Percentiles rank a stretch among this genome's conserved stretches.
Conservation (phyloP, 2,113 vertebrate species). For the Hassar affinis region DNA sequence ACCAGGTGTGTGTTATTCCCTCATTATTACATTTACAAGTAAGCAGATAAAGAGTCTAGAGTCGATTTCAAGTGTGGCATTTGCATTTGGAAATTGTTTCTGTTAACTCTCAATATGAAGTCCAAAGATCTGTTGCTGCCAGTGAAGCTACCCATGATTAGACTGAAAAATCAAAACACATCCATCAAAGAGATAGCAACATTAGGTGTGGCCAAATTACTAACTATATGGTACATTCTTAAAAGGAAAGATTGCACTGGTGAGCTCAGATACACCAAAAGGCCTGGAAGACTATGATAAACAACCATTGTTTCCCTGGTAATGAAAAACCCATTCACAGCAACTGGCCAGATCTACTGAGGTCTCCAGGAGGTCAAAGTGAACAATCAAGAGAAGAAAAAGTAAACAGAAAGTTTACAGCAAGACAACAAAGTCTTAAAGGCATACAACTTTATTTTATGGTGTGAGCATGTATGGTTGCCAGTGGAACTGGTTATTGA, state of each 20-base stretch:
- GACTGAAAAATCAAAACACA: background rate
- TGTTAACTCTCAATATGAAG: background rate
- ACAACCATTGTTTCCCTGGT: background rate
- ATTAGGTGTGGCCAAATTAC: background rate
- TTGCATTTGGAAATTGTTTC: background rate
- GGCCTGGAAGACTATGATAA: too few relatives aligned
- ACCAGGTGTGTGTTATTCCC: background rate
- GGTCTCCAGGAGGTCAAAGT: background rate
- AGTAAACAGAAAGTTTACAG: background rate
- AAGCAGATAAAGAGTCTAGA: background rate
- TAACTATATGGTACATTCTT: background rate
- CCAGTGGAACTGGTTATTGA: too few relatives aligned
- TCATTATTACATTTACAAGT: background rate
- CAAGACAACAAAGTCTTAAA: background rate
- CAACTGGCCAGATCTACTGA: background rate
- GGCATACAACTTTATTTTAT: background rate
- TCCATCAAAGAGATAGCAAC: background rate
- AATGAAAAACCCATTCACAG: background rate
- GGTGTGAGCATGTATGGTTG: too few relatives aligned
- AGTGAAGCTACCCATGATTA: background rate
- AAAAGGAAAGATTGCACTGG: background rate
- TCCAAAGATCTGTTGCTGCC: background rate
- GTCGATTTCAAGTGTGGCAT: background rate
- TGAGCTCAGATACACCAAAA: background rate
- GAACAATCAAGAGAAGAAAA: background rate